Conservation (phyloP, 2,797 vertebrate species). For the Synaphobranchus kaupii region DNA sequence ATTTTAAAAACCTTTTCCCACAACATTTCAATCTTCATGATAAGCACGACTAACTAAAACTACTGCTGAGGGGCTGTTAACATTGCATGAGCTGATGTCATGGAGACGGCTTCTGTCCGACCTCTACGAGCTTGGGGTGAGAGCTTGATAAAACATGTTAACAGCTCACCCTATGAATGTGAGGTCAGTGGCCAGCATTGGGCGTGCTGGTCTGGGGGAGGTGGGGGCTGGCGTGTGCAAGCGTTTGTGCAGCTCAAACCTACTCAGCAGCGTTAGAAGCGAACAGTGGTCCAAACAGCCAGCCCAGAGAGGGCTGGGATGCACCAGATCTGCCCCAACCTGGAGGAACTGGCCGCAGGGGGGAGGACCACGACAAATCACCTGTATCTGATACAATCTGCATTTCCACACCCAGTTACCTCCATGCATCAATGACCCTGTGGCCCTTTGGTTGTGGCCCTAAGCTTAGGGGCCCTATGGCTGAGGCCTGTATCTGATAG, state of each 20-base stretch:
- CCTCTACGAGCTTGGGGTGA: background rate
- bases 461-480: background rate
- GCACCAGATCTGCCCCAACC: background rate
- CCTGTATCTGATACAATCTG: background rate
- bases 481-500: background rate
- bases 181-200: background rate
- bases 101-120: background rate
- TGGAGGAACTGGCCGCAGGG: slow-evolving; percentile 13
- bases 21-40: too few relatives aligned
- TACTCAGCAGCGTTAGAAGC: slow-evolving; percentile 56
- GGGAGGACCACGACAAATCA: background rate
- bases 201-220: background rate
- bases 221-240: slow-evolving; percentile 25
- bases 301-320: background rate
- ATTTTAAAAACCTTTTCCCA: background rate
- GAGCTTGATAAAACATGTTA: background rate
- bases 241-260: slow-evolving; percentile 50
- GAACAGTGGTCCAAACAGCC: background rate
- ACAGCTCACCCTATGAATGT: background rate
- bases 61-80: background rate
- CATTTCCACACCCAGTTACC: background rate
- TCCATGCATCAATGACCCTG: too few relatives aligned
- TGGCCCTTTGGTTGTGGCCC: too few relatives aligned
- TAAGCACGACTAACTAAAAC: too few relatives aligned
- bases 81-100: background rate